Evolutionary conservation across 2,113 vertebrate genomes (phyloP).

Genomic region (Noctilio leporinus): DNA sequence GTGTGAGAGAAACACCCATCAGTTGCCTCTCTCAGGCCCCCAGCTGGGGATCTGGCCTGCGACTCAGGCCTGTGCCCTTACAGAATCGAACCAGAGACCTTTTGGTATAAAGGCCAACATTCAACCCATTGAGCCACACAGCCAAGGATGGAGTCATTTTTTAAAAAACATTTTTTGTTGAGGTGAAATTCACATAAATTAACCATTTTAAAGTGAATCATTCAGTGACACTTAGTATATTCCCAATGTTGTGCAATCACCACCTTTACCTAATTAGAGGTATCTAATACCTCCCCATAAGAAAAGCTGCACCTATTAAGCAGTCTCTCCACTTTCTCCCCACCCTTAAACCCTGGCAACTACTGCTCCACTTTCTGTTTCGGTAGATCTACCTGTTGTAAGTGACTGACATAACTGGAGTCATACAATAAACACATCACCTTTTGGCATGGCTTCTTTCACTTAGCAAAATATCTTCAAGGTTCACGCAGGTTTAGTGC

Average conservation of each 20-base stretch:
- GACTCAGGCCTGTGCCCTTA: too few relatives aligned
- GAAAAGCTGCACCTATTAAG: neutral
- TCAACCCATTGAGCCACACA: too few relatives aligned
- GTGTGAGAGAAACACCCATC: too few relatives aligned
- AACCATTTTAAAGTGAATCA: neutral
- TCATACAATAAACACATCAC: neutral
- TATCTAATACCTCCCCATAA: neutral
- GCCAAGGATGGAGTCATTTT: too few relatives aligned
- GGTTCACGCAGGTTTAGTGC: neutral
- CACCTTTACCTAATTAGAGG: neutral
- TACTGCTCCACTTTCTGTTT: too few relatives aligned
- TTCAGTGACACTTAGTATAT: neutral
- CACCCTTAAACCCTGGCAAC: neutral
- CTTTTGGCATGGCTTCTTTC: neutral
- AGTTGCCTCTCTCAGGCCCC: too few relatives aligned
- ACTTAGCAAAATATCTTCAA: neutral
- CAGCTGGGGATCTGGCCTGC: too few relatives aligned
- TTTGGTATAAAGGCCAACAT: too few relatives aligned
- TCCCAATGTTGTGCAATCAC: neutral
- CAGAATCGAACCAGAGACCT: too few relatives aligned
- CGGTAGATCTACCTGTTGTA: neutral
- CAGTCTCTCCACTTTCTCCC: neutral
- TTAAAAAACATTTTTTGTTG: neutral
- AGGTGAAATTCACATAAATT: neutral
- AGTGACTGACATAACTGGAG: neutral